Percentiles rank a stretch among this genome's conserved stretches.
Conservation (phyloP, 2,888 invertebrate species). For the Thera britannica region DNA sequence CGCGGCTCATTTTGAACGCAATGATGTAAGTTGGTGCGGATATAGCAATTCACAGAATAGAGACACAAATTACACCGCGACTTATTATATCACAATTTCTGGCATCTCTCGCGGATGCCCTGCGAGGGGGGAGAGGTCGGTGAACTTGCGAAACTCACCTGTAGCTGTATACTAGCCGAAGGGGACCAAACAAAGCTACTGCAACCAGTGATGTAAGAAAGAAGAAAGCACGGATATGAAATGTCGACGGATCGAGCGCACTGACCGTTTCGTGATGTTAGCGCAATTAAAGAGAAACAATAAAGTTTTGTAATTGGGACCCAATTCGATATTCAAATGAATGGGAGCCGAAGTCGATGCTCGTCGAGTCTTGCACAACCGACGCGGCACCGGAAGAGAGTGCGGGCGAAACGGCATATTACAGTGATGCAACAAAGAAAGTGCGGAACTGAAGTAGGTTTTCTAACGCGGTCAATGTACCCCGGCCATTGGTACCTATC, state of each 20-base stretch:
- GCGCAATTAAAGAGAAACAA: conserved; percentile 55
- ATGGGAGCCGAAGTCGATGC: conserved; percentile 54
- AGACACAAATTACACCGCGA: conserved; percentile 62
- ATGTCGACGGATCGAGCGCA: conserved; percentile 51
- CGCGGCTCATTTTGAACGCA: conserved; percentile 64
- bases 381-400: conserved; percentile 74
- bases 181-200: conserved; percentile 57
- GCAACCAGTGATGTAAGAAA: conserved; percentile 64
- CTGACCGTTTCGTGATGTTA: conserved; percentile 39
- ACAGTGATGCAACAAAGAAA: conserved; percentile 82
- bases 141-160: conserved; percentile 83
- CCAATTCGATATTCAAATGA: conserved; percentile 62
- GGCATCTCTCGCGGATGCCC: conserved; percentile 68
- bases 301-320: conserved; percentile 62
- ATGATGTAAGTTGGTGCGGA: conserved; percentile 82
- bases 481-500: conserved; percentile 69
- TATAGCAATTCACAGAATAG: conserved; percentile 71
- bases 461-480: conserved; percentile 83
- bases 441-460: conserved; percentile 83
- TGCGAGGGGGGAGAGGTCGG: conserved; percentile 66
- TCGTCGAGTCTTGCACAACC: conserved; percentile 66
- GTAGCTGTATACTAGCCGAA: conserved; percentile 72
- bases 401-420: conserved; percentile 75
- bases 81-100: conserved; percentile 75
- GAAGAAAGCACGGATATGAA: conserved; percentile 71